A percentile compares a stretch with the other conserved stretches of the same genome.
phyloP scores from a whole-genome alignment of 2,113 vertebrate genomes.

The Ameiurus melas region DNA sequence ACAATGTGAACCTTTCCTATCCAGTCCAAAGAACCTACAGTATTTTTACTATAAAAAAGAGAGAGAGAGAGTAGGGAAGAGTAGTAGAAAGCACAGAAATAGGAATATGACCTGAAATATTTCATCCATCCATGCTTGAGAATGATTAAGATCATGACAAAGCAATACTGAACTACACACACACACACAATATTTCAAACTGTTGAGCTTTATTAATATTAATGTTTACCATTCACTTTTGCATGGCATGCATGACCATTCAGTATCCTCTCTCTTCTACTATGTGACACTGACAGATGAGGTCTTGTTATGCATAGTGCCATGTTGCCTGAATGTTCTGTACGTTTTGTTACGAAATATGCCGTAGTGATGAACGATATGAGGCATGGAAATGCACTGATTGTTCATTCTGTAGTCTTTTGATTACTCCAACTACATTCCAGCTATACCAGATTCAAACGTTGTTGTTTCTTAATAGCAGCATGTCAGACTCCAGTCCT shows the following conservation, averaged over 20 bases:
- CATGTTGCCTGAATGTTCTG: slow-evolving; percentile 9
- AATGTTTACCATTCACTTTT: slow-evolving; percentile 41
- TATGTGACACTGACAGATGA: background rate
- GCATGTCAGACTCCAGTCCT: slow-evolving; percentile 10
- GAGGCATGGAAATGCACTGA: slow-evolving; percentile 9
- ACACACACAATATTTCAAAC: background rate
- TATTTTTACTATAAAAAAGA: background rate
- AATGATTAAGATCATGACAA: background rate
- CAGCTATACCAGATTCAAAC: background rate
- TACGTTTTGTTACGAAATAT: background rate
- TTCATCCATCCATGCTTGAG: slow-evolving; percentile 71
- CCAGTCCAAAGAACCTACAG: slow-evolving; percentile 1
- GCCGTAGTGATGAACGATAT: background rate
- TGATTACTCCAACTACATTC: background rate
- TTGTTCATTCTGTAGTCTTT: background rate
- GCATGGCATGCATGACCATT: slow-evolving; percentile 65
- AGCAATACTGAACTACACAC: background rate
- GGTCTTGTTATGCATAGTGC: background rate
- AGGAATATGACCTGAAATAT: slow-evolving; percentile 19
- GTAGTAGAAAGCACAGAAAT: slow-evolving; percentile 65
- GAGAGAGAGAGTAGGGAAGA: background rate
- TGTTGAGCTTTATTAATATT: background rate
- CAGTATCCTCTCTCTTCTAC: slow-evolving; percentile 38
- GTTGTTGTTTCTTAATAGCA: background rate
- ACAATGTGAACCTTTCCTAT: slow-evolving; percentile 15